phyloP scores from a whole-genome alignment of 2,797 vertebrate species.

The Megalops cyprinoides region DNA sequence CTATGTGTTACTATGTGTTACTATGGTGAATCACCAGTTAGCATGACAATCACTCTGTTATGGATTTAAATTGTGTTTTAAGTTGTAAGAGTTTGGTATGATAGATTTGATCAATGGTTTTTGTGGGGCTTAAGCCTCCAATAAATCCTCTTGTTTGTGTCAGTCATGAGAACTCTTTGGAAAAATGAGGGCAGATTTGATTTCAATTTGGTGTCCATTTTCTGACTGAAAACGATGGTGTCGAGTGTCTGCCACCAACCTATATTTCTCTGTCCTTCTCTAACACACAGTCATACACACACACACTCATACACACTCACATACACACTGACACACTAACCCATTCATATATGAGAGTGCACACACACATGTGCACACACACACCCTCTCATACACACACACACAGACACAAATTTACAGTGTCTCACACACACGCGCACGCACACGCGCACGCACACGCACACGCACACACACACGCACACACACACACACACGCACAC shows the following conservation, averaged over 20 bases:
- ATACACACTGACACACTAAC: not conserved
- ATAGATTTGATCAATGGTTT: too few species aligned
- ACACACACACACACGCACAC: constrained; percentile 10
- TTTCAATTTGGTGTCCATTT: not conserved
- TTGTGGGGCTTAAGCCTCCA: not conserved
- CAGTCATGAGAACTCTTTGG: not conserved
- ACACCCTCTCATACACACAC: not conserved
- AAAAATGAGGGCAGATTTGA: not conserved
- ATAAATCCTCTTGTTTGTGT: too few species aligned
- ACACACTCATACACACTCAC: not conserved
- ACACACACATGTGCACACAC: not conserved
- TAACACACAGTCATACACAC: not conserved
- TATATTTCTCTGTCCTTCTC: not conserved
- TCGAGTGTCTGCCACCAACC: not conserved
- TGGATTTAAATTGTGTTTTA: too few species aligned
- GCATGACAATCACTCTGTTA: too few species aligned
- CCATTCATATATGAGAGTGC: not conserved
- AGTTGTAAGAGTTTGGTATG: too few species aligned
- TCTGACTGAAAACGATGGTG: not conserved
- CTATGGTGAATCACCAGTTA: too few species aligned
- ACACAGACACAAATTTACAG: not conserved
- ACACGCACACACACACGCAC: not conserved
- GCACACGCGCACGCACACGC: not conserved
- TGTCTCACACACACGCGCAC: not conserved
- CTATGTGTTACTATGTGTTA: too few species aligned